Evolutionary conservation across 2,113 vertebrate genomes (phyloP), one percentile per base, ranked within the genome.

Genomic region (Corynorhinus townsendii): DNA sequence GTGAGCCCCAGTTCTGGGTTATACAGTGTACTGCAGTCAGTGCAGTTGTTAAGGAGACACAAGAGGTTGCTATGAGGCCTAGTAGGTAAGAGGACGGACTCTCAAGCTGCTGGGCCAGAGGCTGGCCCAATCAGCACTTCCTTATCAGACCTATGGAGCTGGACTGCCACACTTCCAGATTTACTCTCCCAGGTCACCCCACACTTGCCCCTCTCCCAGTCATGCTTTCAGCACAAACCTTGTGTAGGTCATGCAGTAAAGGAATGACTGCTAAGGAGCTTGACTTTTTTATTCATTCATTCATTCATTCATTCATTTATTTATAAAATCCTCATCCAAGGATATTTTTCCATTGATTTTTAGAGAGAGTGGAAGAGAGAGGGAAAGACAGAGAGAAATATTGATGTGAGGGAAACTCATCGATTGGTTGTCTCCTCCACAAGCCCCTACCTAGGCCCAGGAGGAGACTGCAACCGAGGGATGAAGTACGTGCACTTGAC

Each of bases 161-260:
- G 3, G 22, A 15, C 0, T 2, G 1, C 24, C 12, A 82, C n/a
- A 40, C 3, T 5, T 49, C 9, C 56, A 40, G 22, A 5, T 20
- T 26, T 4, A 49, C 4, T 40, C 43, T 77, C 7, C 24, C 3
- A 17, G 45, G 16, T 69, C 30, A 28, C 43, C 30, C 45, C 8
- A 1, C 1, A 15, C n/a, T 40, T 56, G 33, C 2, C 20, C 7
- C 19, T 43, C n/a, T 64, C 47, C 17, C 47, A 40, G 52, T 33
- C 73, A 79, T 10, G 28, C 54, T 49, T 22, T 75, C 12, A 71
- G 16, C 49, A 71, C 40, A 73, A 69, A 62, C 12, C 10, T 76
- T 72, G 8, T 16, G 28, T 22, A 20, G 43, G 43, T 85, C 22
- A 1, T 16, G 4, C 16, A 45, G 24, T n/a, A 84, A 79, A 75